phyloP scores from a whole-genome alignment of 1,140 invertebrate species.

The Achatina immaculata region DNA sequence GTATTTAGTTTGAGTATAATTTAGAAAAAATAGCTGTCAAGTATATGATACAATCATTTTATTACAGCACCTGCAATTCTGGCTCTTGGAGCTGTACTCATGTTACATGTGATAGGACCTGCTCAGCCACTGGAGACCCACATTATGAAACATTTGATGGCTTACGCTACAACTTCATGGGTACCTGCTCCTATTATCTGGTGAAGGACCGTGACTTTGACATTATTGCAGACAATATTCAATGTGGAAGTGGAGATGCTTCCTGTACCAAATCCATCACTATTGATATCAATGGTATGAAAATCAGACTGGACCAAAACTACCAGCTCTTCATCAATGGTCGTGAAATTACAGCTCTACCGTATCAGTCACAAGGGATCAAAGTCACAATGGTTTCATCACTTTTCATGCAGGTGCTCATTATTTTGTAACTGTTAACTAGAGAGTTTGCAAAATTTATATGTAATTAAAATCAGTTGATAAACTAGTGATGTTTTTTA shows the following conservation, averaged over 20 bases:
- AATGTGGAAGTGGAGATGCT: slow-evolving; percentile 81
- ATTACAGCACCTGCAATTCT: slow-evolving; percentile 76
- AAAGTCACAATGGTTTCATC: slow-evolving; percentile 83
- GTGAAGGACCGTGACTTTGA: slow-evolving; percentile 79
- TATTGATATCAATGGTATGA: slow-evolving; percentile 38
- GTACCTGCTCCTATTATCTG: slow-evolving; percentile 87
- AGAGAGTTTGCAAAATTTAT: too few relatives aligned
- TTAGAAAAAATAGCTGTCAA: too few relatives aligned
- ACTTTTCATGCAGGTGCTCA: slow-evolving; percentile 63
- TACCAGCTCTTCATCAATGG: slow-evolving; percentile 74
- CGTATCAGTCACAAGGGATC: slow-evolving; percentile 75
- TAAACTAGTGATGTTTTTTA: background rate
- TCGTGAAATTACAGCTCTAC: slow-evolving; percentile 78
- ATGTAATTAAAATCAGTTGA: background rate
- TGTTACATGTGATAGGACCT: slow-evolving; percentile 67
- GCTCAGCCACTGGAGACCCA: slow-evolving; percentile 87
- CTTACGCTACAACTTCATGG: slow-evolving; percentile 87
- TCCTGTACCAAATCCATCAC: slow-evolving; percentile 87
- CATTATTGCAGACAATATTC: slow-evolving; percentile 85
- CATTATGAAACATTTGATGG: slow-evolving; percentile 93
- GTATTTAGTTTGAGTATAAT: too few relatives aligned
- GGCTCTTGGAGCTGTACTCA: slow-evolving; percentile 87
- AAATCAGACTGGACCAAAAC: slow-evolving; percentile 60
- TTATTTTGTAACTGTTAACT: background rate
- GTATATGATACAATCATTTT: background rate